Evolutionary conservation across 2,797 vertebrate genomes (phyloP).

Genomic region (Tinamus major): DNA sequence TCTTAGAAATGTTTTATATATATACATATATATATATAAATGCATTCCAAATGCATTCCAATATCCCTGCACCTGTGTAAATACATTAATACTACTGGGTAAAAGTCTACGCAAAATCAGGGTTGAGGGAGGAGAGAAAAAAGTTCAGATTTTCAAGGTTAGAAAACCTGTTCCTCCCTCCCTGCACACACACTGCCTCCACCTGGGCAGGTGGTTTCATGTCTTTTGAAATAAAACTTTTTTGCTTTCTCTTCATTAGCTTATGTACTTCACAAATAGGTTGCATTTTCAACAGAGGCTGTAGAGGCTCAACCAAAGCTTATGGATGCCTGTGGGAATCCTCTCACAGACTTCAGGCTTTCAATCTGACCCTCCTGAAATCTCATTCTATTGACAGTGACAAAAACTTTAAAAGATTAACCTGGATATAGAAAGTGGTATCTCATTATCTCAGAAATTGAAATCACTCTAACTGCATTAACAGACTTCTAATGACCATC

Average conservation of each 20-base stretch:
- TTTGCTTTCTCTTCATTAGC: not conserved
- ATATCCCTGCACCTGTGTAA: not conserved
- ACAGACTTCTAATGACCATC: not conserved
- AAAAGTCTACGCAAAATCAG: not conserved
- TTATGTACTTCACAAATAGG: not conserved
- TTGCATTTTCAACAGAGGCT: not conserved
- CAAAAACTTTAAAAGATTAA: not conserved
- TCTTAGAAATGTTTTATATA: not conserved
- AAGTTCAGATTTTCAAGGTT: not conserved
- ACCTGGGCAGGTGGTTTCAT: not conserved
- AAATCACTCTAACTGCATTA: not conserved
- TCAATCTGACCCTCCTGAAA: not conserved
- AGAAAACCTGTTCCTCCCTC: not conserved
- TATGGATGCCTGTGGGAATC: not conserved
- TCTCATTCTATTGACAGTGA: not conserved
- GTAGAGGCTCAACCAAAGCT: not conserved
- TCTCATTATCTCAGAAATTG: not conserved
- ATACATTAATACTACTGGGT: not conserved
- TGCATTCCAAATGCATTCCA: not conserved
- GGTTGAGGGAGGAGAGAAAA: not conserved
- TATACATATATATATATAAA: not conserved
- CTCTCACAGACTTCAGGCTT: not conserved
- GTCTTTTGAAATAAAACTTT: not conserved
- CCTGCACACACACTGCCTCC: not conserved
- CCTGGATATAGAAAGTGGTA: not conserved